Percentiles rank a stretch among this genome's conserved stretches.
Conservation (phyloP, 2,113 vertebrate genomes). For the Aspidoscelis tigris region DNA sequence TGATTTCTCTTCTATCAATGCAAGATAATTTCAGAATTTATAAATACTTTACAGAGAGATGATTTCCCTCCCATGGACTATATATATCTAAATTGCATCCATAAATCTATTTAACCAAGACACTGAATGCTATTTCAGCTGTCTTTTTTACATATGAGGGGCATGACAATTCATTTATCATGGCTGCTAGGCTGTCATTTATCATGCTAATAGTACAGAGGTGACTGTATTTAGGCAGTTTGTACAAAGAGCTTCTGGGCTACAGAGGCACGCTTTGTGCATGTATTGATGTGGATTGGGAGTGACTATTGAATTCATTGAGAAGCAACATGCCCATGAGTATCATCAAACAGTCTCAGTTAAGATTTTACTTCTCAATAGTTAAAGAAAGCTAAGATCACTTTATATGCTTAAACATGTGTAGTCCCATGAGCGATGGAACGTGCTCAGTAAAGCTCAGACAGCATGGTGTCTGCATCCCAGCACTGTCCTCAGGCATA, state of each 20-base stretch:
- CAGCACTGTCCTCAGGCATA: no score
- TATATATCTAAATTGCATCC: slow-evolving; percentile 54
- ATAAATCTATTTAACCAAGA: slow-evolving; percentile 64
- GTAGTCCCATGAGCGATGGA: no score
- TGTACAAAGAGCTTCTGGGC: neutral
- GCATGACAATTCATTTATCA: neutral
- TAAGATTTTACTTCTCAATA: no score
- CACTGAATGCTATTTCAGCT: slow-evolving; percentile 55
- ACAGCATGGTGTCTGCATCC: no score
- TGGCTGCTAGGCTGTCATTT: neutral
- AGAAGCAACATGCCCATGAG: neutral
- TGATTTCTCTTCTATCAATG: slow-evolving; percentile 50
- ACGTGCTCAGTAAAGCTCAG: no score
- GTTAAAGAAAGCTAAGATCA: no score
- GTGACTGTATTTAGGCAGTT: neutral
- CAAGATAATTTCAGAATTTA: slow-evolving; percentile 54
- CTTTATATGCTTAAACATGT: no score
- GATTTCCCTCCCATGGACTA: slow-evolving; percentile 44
- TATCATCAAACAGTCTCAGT: neutral
- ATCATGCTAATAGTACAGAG: accelerated
- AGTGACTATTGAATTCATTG: neutral
- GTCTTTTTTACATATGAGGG: slow-evolving; percentile 29
- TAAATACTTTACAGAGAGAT: slow-evolving; percentile 74
- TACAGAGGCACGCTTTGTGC: neutral
- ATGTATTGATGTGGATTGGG: no score